phyloP scores from a whole-genome alignment of 30 jellyfish, hydroid and myxozoan genomes.

The Pseudorhiza aurosa region DNA sequence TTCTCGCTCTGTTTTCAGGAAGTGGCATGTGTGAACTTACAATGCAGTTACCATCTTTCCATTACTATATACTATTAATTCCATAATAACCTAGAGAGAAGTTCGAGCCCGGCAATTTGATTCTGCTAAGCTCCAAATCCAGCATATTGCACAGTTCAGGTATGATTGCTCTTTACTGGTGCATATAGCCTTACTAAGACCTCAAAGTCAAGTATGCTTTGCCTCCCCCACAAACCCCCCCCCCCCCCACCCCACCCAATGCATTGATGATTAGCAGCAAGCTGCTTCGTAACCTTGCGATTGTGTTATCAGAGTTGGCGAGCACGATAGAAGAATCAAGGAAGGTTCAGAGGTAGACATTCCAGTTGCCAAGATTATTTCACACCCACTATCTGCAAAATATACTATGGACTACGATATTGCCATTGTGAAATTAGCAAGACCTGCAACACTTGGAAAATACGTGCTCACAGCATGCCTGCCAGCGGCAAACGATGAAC shows the following conservation, averaged over 20 bases:
- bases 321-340: conserved; percentile 11
- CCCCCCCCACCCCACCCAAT: background rate
- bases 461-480: conserved; percentile 73
- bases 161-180: too few species aligned
- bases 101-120: too few species aligned
- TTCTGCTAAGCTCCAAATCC: too few species aligned
- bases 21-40: too few species aligned
- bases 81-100: too few species aligned
- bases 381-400: conserved; percentile 42
- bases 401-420: conserved; percentile 71
- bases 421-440: conserved; percentile 68
- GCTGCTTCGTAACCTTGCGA: background rate
- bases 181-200: too few species aligned
- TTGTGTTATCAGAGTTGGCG: conserved; percentile 41
- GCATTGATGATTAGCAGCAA: background rate
- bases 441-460: conserved; percentile 68
- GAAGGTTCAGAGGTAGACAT: conserved; percentile 58
- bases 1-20: too few species aligned
- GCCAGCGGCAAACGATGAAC: conserved; percentile 58
- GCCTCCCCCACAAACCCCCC: too few species aligned
- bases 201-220: too few species aligned
- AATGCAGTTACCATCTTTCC: too few species aligned
- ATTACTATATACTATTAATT: too few species aligned
- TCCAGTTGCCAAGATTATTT: conserved; percentile 49
- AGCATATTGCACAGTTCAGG: too few species aligned